phyloP scores from a whole-genome alignment of 2,797 vertebrate genomes.

The Fistularia commersonii region DNA sequence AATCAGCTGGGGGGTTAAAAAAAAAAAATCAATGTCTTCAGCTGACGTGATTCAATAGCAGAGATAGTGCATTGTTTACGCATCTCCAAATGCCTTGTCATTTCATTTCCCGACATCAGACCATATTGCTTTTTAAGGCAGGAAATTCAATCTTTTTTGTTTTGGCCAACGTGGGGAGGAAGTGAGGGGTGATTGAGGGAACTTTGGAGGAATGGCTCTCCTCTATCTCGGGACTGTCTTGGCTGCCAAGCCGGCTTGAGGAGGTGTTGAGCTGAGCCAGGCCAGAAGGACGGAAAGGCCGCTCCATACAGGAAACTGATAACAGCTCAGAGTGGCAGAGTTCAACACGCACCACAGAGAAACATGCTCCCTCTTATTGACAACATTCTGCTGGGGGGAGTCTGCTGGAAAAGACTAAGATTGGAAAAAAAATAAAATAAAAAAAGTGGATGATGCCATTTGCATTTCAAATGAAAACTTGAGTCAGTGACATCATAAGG shows the following conservation, averaged over 20 bases:
- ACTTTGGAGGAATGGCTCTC: slow-evolving; percentile 38
- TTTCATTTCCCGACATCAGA: too few relatives aligned
- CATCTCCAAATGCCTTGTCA: too few relatives aligned
- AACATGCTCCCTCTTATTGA: too few relatives aligned
- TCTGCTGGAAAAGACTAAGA: neutral
- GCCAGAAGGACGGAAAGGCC: slow-evolving; percentile 71
- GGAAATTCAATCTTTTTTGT: too few relatives aligned
- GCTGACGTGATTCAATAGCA: neutral
- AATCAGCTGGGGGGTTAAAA: neutral
- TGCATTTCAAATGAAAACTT: too few relatives aligned
- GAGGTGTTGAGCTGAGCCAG: slow-evolving; percentile 58
- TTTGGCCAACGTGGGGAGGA: too few relatives aligned
- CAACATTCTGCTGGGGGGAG: neutral
- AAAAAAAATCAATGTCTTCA: too few relatives aligned
- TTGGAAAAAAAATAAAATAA: too few relatives aligned
- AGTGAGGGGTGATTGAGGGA: slow-evolving; percentile 1
- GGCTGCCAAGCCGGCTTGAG: slow-evolving; percentile 36
- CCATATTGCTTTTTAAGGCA: too few relatives aligned
- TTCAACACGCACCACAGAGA: slow-evolving; percentile 42
- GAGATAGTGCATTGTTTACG: neutral
- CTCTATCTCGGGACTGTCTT: slow-evolving; percentile 24
- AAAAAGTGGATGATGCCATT: too few relatives aligned
- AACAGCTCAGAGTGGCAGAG: slow-evolving; percentile 46
- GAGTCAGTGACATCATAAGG: too few relatives aligned
- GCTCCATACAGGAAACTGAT: slow-evolving; percentile 77